These are phyloP conservation scores for Girardinus metallicus DNA, from an alignment of 2,797 vertebrate genomes.

Conservation along the genomic window DNA sequence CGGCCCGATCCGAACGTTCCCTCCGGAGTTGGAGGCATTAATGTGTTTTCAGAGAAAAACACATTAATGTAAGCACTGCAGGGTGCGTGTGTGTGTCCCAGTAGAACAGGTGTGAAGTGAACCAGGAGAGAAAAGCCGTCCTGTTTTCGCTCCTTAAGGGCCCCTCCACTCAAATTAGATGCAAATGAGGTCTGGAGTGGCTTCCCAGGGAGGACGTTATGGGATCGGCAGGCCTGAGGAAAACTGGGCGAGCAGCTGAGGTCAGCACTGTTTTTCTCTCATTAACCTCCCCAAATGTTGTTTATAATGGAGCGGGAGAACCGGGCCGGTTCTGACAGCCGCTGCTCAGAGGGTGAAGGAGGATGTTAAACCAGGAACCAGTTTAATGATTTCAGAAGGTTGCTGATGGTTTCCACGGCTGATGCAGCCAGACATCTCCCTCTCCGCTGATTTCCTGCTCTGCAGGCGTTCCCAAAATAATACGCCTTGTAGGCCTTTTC, in stretches of 20 bases:
- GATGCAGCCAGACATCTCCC: constrained; percentile 26
- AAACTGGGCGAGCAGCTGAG: constrained; percentile 58
- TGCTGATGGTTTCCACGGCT: constrained; percentile 23
- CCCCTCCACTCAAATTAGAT: constrained; percentile 78
- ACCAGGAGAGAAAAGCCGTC: constrained; percentile 64
- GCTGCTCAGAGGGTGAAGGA: constrained; percentile 14
- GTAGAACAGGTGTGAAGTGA: constrained; percentile 72
- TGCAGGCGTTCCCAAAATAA: neutral
- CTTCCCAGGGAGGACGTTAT: constrained; percentile 74
- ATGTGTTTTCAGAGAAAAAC: constrained; percentile 12
- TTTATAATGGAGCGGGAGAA: constrained; percentile 52
- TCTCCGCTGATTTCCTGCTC: constrained; percentile 31
- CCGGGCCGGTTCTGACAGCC: constrained; percentile 40
- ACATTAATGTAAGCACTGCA: constrained; percentile 48
- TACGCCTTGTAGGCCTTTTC: constrained; percentile 14
- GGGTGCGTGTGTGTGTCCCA: constrained; percentile 43
- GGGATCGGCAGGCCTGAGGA: constrained; percentile 69
- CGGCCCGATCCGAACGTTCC: constrained; percentile 16
- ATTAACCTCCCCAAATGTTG: constrained; percentile 70
- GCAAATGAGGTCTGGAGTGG: constrained; percentile 80
- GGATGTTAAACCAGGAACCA: constrained; percentile 5
- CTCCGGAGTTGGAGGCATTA: too few relatives aligned
- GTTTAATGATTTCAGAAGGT: constrained; percentile 20
- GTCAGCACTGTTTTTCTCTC: constrained; percentile 62
- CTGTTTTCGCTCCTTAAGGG: constrained; percentile 61